Percentiles rank a stretch among this genome's conserved stretches.
Evolutionary conservation across 2,113 vertebrate species (phyloP).

Genomic region (Fulica atra): DNA sequence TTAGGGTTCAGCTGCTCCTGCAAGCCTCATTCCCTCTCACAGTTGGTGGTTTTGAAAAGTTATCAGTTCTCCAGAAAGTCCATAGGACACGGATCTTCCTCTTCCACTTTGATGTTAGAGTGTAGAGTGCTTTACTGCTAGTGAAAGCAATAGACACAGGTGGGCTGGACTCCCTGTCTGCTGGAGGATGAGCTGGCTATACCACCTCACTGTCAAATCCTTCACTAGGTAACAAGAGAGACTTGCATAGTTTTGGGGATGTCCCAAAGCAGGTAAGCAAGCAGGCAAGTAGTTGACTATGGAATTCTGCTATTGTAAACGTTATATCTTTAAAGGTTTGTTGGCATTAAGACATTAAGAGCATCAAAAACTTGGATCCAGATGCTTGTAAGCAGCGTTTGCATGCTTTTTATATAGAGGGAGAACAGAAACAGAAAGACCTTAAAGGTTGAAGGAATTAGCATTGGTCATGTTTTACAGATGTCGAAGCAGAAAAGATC

Average conservation of each 20-base stretch:
- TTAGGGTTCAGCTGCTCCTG: neutral
- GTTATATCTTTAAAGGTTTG: neutral
- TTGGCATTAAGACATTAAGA: neutral
- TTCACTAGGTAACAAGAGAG: neutral
- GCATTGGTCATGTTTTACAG: neutral
- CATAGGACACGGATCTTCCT: neutral
- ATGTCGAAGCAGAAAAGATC: neutral
- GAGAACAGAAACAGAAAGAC: neutral
- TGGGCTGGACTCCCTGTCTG: neutral
- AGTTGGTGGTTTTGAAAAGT: neutral
- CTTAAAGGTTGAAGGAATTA: neutral
- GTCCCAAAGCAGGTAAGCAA: neutral
- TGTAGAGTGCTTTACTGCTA: neutral
- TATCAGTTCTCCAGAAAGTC: neutral
- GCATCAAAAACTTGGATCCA: neutral
- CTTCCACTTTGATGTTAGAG: neutral
- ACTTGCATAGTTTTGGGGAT: neutral
- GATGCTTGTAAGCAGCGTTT: neutral
- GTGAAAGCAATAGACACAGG: neutral
- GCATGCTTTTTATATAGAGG: neutral
- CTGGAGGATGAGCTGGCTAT: neutral
- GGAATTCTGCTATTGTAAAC: neutral
- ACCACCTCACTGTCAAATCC: neutral
- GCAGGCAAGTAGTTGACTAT: neutral
- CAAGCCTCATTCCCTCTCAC: neutral